Evolutionary conservation across 2,797 vertebrate species (phyloP).

Genomic region (Crenichthys baileyi): DNA sequence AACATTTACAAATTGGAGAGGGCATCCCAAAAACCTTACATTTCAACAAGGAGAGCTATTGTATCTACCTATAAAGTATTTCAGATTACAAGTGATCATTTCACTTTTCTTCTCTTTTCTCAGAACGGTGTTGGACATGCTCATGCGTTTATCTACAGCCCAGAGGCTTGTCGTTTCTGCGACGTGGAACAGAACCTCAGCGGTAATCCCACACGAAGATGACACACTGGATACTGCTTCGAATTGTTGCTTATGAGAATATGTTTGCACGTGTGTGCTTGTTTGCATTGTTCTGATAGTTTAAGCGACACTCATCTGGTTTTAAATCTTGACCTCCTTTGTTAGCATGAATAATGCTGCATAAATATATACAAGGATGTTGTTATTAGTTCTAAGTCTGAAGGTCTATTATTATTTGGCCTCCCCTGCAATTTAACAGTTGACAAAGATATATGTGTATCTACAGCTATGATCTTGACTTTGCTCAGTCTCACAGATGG

Average conservation of each 20-base stretch:
- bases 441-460: background rate
- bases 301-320: background rate
- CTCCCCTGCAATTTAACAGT: background rate
- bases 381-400: background rate
- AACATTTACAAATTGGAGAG: no score
- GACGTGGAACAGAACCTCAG: slow-evolving; percentile 87
- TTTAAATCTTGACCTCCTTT: background rate
- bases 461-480: background rate
- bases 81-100: background rate
- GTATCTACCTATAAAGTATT: background rate
- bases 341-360: background rate
- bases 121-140: slow-evolving; percentile 88
- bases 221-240: background rate
- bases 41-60: background rate
- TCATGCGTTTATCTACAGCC: slow-evolving; percentile 90
- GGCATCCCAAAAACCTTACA: no score
- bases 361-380: background rate
- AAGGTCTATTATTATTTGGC: background rate
- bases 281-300: background rate
- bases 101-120: background rate
- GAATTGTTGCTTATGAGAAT: background rate
- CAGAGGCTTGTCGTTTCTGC: slow-evolving; percentile 88
- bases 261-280: background rate
- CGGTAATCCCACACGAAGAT: slow-evolving; percentile 75
- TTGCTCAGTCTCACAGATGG: background rate